Conservation (phyloP, 2,797 vertebrate genomes). For the Myiotriccus ornatus region DNA sequence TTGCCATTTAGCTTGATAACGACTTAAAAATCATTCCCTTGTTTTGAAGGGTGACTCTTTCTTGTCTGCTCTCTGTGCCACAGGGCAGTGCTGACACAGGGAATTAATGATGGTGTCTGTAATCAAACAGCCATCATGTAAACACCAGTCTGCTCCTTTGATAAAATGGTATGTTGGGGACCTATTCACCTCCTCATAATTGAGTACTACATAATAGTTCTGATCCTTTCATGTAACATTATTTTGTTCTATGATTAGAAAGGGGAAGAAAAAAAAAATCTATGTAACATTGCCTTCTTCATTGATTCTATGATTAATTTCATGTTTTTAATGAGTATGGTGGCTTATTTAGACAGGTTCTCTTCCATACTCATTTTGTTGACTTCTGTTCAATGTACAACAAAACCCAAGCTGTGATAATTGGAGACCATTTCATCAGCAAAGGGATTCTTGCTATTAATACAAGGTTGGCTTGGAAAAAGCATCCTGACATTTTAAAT, state of each 20-base stretch:
- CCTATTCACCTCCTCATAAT: slow-evolving; percentile 83
- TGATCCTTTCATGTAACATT: slow-evolving; percentile 76
- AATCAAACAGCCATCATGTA: slow-evolving; percentile 76
- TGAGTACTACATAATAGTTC: slow-evolving; percentile 82
- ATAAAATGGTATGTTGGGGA: slow-evolving; percentile 73
- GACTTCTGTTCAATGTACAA: slow-evolving; percentile 83
- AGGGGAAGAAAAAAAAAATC: slow-evolving; percentile 29
- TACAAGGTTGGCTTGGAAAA: slow-evolving; percentile 91
- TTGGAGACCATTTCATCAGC: slow-evolving; percentile 81
- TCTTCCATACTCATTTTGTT: slow-evolving; percentile 76
- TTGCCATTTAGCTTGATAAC: slow-evolving; percentile 77
- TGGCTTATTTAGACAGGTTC: slow-evolving; percentile 76
- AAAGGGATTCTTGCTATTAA: slow-evolving; percentile 87
- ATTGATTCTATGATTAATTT: slow-evolving; percentile 92
- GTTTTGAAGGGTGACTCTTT: slow-evolving; percentile 74
- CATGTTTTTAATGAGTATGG: slow-evolving; percentile 82
- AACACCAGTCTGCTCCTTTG: slow-evolving; percentile 75
- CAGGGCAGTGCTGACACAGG: slow-evolving; percentile 77
- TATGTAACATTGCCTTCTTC: slow-evolving; percentile 72
- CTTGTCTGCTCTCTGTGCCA: slow-evolving; percentile 65
- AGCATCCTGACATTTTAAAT: slow-evolving; percentile 74
- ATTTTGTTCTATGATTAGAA: slow-evolving; percentile 81
- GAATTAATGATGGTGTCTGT: slow-evolving; percentile 88
- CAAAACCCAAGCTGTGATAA: slow-evolving; percentile 82
- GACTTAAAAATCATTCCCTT: slow-evolving; percentile 70